Conservation (phyloP, 1,140 invertebrate genomes). For the Eufriesea mexicana region DNA sequence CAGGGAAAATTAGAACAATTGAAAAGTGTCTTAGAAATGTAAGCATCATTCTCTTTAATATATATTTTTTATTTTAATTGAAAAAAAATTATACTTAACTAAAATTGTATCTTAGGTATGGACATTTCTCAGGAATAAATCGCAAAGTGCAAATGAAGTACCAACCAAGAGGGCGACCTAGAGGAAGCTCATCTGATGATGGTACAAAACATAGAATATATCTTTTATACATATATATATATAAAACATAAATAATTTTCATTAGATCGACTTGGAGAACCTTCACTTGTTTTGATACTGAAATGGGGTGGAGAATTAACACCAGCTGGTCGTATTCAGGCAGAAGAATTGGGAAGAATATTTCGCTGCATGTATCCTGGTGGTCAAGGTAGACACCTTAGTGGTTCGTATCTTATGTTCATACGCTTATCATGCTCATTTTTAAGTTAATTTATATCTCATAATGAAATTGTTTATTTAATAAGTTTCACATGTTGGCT, state of each 20-base stretch:
- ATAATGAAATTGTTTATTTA: slow-evolving; percentile 45
- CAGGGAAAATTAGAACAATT: slow-evolving; percentile 98
- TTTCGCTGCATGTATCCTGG: slow-evolving; percentile 99
- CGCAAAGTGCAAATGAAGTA: slow-evolving; percentile 99
- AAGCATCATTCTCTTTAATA: slow-evolving; percentile 73
- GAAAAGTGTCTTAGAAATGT: slow-evolving; percentile 99
- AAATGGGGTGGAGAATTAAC: slow-evolving; percentile 99
- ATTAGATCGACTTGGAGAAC: slow-evolving; percentile 91
- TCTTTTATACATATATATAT: background rate
- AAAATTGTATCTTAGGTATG: slow-evolving; percentile 89
- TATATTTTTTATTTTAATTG: background rate
- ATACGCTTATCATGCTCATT: slow-evolving; percentile 79
- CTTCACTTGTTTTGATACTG: slow-evolving; percentile 95
- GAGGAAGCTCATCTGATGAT: slow-evolving; percentile 97
- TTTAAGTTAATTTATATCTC: slow-evolving; percentile 53
- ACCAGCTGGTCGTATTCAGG: slow-evolving; percentile 97
- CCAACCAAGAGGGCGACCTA: slow-evolving; percentile 96
- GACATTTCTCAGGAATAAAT: slow-evolving; percentile 99
- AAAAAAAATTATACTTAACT: background rate
- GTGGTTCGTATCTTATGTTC: slow-evolving; percentile 85
- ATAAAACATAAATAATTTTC: slow-evolving; percentile 44
- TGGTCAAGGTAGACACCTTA: slow-evolving; percentile 91
- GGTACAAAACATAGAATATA: slow-evolving; percentile 85
- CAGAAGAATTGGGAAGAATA: slow-evolving; percentile 98
- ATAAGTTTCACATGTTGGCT: slow-evolving; percentile 54